These are phyloP conservation scores for Rousettus leschenaultii DNA, from an alignment of 2,113 vertebrate genomes.

Conservation along the genomic window DNA sequence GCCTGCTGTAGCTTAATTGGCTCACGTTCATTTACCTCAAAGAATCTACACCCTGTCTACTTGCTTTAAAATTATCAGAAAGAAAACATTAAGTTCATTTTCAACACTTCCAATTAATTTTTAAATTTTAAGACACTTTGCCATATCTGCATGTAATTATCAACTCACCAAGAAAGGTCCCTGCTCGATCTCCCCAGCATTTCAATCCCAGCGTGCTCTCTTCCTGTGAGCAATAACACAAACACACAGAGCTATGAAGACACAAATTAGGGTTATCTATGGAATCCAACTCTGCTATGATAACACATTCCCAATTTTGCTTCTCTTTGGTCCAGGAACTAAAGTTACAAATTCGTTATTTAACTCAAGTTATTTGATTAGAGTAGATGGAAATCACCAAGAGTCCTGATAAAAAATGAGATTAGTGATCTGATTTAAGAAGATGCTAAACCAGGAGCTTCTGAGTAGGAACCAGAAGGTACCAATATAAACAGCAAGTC, in stretches of 20 bases:
- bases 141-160: not conserved
- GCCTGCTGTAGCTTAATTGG: not conserved
- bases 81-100: constrained; percentile 20
- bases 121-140: constrained; percentile 21
- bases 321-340: not conserved
- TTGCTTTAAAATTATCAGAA: constrained; percentile 32
- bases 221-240: not conserved
- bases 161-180: not conserved
- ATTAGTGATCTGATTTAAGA: not conserved
- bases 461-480: not conserved
- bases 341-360: not conserved
- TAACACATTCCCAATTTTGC: not conserved
- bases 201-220: rapidly evolving
- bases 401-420: not conserved
- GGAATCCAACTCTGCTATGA: not conserved
- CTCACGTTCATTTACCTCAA: not conserved
- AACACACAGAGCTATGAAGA: not conserved
- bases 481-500: not conserved
- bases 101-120: not conserved
- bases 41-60: constrained; percentile 5
- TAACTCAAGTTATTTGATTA: not conserved
- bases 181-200: not conserved
- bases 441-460: not conserved
- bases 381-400: not conserved
- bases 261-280: not conserved